Evolutionary conservation across 2,888 invertebrate genomes (phyloP), one percentile per base, ranked within the genome.

Genomic region (Strigamia crassipes): DNA sequence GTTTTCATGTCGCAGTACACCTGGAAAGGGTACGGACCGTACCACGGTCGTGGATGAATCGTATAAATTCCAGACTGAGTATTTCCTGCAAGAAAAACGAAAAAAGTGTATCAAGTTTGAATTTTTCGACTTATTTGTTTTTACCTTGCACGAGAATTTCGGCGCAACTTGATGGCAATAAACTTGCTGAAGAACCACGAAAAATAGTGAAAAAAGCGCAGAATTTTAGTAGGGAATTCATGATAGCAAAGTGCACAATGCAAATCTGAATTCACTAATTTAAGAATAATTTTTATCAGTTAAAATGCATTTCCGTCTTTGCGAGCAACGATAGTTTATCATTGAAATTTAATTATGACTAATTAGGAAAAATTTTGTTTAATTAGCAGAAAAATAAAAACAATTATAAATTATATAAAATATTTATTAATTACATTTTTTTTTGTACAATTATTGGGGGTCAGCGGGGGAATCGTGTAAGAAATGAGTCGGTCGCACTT

Each of bases 41-140:
- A 88, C 1, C 90, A 88, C 0, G 89, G 89, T 0, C 82, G 78
- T 0, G 92, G 91, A 84, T 91, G 91, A 61, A 93, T 90, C 86
- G 90, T 90, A 85, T 92, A 91, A n/a, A 93, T 90, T 2, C 92
- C 92, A 0, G 91, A 91, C 41, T 89, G 87, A 9, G 78, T 78
- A 13, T 78, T 31, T n/a, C 78, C 78, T 78, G 8, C 6, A 34
- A 5, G 6, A 34, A 34, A 34, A 34, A 34, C n/a, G n/a, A n/a
- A n/a, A n/a, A 34, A 34, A 34, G 34, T 34, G 4, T n/a, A n/a
- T n/a, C n/a, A n/a, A n/a, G n/a, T n/a, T n/a, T n/a, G 34, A 34
- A 34, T 34, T 34, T 34, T 34, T 34, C 4, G 6, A 34, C 4
- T 34, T 34, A 34, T 34, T 34, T 6, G 3, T 34, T 51, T 51